Percentiles rank a stretch among this genome's conserved stretches.
These are phyloP conservation scores for Marasmarcha lunaedactyla DNA, from an alignment of 2,888 invertebrate genomes.

Conservation along the genomic window DNA sequence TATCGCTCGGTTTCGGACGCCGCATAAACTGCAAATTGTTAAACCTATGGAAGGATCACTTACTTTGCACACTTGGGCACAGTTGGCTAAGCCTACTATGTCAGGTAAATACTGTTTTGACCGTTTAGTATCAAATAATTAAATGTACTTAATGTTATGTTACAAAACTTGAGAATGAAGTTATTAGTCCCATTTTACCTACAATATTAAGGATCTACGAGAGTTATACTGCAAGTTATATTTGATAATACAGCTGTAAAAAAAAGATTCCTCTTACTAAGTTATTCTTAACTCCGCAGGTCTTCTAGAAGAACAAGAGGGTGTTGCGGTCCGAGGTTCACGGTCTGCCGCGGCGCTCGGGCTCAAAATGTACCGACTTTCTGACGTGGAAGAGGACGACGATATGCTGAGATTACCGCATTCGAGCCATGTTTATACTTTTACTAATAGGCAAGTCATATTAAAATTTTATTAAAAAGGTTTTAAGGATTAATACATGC, in stretches of 20 bases:
- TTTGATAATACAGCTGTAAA: too few relatives aligned
- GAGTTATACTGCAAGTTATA: too few relatives aligned
- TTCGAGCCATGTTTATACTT: constrained; percentile 85
- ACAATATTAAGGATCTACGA: too few relatives aligned
- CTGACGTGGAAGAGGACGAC: constrained; percentile 82
- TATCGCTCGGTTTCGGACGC: constrained; percentile 76
- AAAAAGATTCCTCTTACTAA: too few relatives aligned
- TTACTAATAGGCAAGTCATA: constrained; percentile 74
- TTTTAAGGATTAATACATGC: too few relatives aligned
- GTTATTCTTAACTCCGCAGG: too few relatives aligned
- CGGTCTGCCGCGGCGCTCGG: constrained; percentile 82
- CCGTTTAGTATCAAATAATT: neutral
- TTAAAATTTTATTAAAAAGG: too few relatives aligned
- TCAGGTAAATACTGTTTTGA: constrained; percentile 76
- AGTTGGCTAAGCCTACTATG: constrained; percentile 92
- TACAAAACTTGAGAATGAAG: too few relatives aligned
- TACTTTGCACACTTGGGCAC: constrained; percentile 94
- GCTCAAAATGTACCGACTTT: constrained; percentile 72
- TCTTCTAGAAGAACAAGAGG: constrained; percentile 89
- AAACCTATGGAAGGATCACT: constrained; percentile 94
- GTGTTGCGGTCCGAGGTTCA: constrained; percentile 87
- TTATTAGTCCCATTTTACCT: too few relatives aligned
- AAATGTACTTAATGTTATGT: too few relatives aligned
- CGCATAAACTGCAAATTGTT: constrained; percentile 91
- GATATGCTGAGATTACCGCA: constrained; percentile 82